phyloP scores from a whole-genome alignment of 30 jellyfish, hydroid and myxozoan genomes.

The Clytia hemisphaerica region DNA sequence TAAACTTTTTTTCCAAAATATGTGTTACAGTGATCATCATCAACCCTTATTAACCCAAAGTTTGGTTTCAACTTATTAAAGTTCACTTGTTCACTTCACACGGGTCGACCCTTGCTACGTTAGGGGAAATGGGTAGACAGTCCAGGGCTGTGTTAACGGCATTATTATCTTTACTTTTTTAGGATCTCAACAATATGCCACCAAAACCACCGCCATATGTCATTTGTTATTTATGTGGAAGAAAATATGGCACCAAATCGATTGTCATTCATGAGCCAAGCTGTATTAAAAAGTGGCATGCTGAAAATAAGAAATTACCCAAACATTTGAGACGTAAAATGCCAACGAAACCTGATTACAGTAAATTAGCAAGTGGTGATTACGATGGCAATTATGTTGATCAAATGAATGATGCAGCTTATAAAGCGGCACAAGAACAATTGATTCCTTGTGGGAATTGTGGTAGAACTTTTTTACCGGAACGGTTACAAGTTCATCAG shows the following conservation, averaged over 20 bases:
- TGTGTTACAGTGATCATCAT: too few species aligned
- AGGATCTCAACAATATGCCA: slow-evolving; percentile 43
- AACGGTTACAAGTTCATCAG: slow-evolving; percentile 73
- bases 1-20: too few species aligned
- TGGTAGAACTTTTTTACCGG: slow-evolving; percentile 85
- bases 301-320: slow-evolving; percentile 67
- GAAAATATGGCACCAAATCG: slow-evolving; percentile 89
- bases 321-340: slow-evolving; percentile 51
- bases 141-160: too few species aligned
- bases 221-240: slow-evolving; percentile 82
- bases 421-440: slow-evolving; percentile 72
- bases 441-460: slow-evolving; percentile 73
- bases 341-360: slow-evolving; percentile 76
- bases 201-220: slow-evolving; percentile 69
- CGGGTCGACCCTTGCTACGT: too few species aligned
- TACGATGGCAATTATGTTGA: slow-evolving; percentile 46
- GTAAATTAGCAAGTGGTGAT: slow-evolving; percentile 43
- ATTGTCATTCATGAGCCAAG: slow-evolving; percentile 77
- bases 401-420: slow-evolving; percentile 65
- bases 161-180: too few species aligned
- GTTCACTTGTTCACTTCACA: too few species aligned
- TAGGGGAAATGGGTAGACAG: too few species aligned
- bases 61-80: too few species aligned
- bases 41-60: too few species aligned
- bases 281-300: slow-evolving; percentile 82